Conservation (phyloP, 2,113 vertebrate species). For the Hippocampus comes region DNA sequence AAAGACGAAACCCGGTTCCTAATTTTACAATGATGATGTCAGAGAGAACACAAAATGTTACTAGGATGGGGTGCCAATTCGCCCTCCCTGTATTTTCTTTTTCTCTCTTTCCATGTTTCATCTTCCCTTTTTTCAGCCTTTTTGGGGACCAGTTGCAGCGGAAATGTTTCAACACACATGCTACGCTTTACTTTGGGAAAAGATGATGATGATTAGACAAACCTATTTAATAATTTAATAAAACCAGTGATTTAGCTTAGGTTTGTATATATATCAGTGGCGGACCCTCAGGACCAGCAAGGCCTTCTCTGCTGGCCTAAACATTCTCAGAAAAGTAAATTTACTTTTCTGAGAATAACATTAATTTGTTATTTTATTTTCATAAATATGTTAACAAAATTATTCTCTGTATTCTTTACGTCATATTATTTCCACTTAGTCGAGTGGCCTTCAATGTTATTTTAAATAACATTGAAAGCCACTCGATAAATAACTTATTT, state of each 20-base stretch:
- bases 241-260: background rate
- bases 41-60: constrained; percentile 83
- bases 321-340: no score
- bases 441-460: no score
- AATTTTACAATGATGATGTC: constrained; percentile 94
- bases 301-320: no score
- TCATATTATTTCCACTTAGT: no score
- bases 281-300: no score
- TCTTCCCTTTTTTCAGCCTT: constrained; percentile 1
- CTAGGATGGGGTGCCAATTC: constrained; percentile 66
- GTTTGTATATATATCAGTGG: no score
- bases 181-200: constrained; percentile 1
- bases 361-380: no score
- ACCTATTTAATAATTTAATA: background rate
- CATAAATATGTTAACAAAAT: no score
- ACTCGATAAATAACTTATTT: no score
- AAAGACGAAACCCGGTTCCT: constrained; percentile 84
- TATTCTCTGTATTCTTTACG: no score
- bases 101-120: constrained; percentile 9
- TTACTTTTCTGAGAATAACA: no score
- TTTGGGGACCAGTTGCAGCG: constrained; percentile 32
- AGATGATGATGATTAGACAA: background rate
- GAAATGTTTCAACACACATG: constrained; percentile 13
- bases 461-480: no score
- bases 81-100: constrained; percentile 14